A percentile compares a stretch with the other conserved stretches of the same genome.
phyloP scores from a whole-genome alignment of 2,113 vertebrate genomes.

The Rana temporaria region DNA sequence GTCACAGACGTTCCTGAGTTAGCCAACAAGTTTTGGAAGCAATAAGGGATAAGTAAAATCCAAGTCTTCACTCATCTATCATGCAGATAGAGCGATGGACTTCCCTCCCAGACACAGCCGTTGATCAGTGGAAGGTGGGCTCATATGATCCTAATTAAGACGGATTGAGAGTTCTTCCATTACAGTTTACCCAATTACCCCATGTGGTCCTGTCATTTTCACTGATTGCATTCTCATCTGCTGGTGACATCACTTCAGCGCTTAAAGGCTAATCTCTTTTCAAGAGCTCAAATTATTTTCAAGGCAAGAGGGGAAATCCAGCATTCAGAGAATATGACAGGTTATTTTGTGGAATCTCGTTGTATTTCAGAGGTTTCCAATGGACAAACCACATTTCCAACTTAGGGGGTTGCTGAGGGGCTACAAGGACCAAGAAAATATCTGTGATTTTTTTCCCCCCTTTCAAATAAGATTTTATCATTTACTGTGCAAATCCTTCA shows the following conservation, averaged over 20 bases:
- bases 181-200: neutral
- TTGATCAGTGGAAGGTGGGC: neutral
- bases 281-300: slow-evolving; percentile 1
- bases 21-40: neutral
- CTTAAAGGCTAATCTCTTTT: slow-evolving; percentile 1
- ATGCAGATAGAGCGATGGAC: no score
- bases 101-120: neutral
- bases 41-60: neutral
- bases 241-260: neutral
- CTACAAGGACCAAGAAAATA: no score
- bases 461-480: no score
- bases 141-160: slow-evolving; percentile 13
- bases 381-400: no score
- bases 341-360: no score
- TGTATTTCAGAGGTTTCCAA: no score
- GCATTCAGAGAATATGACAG: no score
- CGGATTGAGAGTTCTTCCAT: neutral
- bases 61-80: neutral
- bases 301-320: neutral
- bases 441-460: no score
- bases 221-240: neutral
- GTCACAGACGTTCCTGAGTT: neutral
- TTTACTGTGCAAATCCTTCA: no score
- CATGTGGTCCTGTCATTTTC: slow-evolving; percentile 2
- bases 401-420: no score